These are phyloP conservation scores for Hemithea aestivaria DNA, from an alignment of 2,888 invertebrate species.

Conservation along the genomic window DNA sequence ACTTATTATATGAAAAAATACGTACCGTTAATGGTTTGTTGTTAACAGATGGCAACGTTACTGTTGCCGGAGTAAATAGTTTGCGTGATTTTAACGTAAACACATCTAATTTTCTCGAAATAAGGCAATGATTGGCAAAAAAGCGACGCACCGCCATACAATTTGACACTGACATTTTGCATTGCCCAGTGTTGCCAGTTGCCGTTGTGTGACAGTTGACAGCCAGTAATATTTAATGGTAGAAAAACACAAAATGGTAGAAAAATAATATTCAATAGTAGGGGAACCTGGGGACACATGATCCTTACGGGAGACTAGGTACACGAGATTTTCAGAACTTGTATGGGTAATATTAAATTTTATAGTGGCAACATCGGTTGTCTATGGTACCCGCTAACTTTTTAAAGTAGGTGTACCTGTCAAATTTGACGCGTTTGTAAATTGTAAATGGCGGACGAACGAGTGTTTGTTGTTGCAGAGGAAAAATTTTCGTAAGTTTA, in stretches of 20 bases:
- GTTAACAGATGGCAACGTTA: slow-evolving; percentile 19
- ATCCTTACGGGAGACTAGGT: slow-evolving; percentile 17
- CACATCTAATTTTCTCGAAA: slow-evolving; percentile 53
- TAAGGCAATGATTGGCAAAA: slow-evolving; percentile 72
- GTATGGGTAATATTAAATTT: slow-evolving; percentile 6
- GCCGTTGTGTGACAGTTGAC: too few species aligned
- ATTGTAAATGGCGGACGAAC: too few species aligned
- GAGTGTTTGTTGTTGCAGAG: too few species aligned
- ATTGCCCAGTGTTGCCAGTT: slow-evolving; percentile 33
- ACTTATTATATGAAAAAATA: slow-evolving; percentile 18
- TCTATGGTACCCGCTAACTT: slow-evolving; percentile 7
- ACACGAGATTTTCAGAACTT: slow-evolving; percentile 14
- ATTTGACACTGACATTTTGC: slow-evolving; percentile 69
- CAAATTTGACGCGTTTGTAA: too few species aligned
- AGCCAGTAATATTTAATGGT: too few species aligned
- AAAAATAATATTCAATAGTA: too few species aligned
- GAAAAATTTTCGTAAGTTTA: too few species aligned
- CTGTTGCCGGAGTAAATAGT: slow-evolving; percentile 25
- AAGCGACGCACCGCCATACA: slow-evolving; percentile 64
- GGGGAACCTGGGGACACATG: slow-evolving; percentile 14
- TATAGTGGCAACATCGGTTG: slow-evolving; percentile 10
- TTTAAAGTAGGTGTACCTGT: too few species aligned
- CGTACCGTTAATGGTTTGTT: slow-evolving; percentile 35
- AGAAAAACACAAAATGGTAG: too few species aligned
- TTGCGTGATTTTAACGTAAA: slow-evolving; percentile 42